Conservation (phyloP, 2,888 invertebrate genomes). For the Stenichneumon culpator region DNA sequence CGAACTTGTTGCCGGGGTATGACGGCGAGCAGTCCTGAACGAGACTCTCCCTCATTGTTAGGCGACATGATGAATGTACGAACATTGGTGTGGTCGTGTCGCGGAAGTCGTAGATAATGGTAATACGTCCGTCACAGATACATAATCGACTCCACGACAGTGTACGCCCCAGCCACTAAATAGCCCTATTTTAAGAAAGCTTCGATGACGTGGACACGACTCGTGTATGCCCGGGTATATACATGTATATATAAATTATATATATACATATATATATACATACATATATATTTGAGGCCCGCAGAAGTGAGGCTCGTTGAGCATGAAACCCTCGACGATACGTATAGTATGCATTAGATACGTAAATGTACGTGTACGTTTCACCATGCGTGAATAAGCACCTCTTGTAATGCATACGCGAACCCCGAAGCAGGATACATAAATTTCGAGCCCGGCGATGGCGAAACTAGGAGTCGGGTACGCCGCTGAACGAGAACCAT, state of each 20-base stretch:
- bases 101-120: slow-evolving; percentile 70
- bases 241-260: background rate
- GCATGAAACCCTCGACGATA: slow-evolving; percentile 52
- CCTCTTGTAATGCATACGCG: slow-evolving; percentile 69
- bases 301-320: slow-evolving; percentile 37
- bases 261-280: slow-evolving; percentile 12
- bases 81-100: slow-evolving; percentile 67
- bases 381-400: slow-evolving; percentile 76
- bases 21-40: background rate
- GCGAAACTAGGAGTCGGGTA: slow-evolving; percentile 71
- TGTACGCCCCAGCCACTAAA: slow-evolving; percentile 65
- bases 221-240: slow-evolving; percentile 10
- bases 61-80: slow-evolving; percentile 63
- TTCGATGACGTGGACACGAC: slow-evolving; percentile 44
- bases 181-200: slow-evolving; percentile 71
- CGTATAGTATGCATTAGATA: slow-evolving; percentile 57
- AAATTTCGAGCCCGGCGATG: slow-evolving; percentile 75
- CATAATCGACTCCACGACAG: slow-evolving; percentile 64
- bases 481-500: slow-evolving; percentile 71
- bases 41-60: slow-evolving; percentile 60
- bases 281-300: background rate
- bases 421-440: slow-evolving; percentile 76
- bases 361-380: slow-evolving; percentile 62
- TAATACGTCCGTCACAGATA: slow-evolving; percentile 69
- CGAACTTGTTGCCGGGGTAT: background rate